These are phyloP conservation scores for Myotis brandtii DNA, from an alignment of 2,113 vertebrate genomes.

Conservation along the genomic window DNA sequence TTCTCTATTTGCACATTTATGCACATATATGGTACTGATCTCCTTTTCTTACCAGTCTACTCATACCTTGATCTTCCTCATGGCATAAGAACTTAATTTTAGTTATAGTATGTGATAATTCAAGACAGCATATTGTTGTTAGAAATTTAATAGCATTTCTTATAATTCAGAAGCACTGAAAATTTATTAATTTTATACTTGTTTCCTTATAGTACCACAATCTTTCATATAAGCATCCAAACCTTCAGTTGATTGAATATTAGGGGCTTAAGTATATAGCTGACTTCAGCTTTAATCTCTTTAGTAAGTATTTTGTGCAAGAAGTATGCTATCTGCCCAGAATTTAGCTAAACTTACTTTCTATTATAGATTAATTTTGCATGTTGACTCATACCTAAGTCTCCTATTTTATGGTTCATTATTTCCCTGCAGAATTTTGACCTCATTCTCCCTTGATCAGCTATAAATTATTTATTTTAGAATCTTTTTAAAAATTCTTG, in stretches of 20 bases:
- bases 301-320: slow-evolving; percentile 27
- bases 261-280: not conserved
- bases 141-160: not conserved
- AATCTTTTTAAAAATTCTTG: slow-evolving; percentile 66
- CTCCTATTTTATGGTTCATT: slow-evolving; percentile 16
- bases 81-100: not conserved
- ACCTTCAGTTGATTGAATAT: not conserved
- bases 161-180: not conserved
- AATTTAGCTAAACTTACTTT: slow-evolving; percentile 48
- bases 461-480: slow-evolving; percentile 54
- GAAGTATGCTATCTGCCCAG: not conserved
- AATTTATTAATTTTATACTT: not conserved
- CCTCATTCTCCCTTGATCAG: not conserved
- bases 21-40: rapidly evolving
- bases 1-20: not conserved
- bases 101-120: not conserved
- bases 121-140: not conserved
- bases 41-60: not conserved
- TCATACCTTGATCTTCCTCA: not conserved
- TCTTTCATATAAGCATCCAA: not conserved
- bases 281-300: not conserved
- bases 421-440: slow-evolving; percentile 49
- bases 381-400: slow-evolving; percentile 45
- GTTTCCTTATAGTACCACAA: not conserved
- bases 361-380: slow-evolving; percentile 35